These are phyloP conservation scores for Tetramorium alpestre DNA, from an alignment of 1,140 invertebrate species.

Conservation along the genomic window DNA sequence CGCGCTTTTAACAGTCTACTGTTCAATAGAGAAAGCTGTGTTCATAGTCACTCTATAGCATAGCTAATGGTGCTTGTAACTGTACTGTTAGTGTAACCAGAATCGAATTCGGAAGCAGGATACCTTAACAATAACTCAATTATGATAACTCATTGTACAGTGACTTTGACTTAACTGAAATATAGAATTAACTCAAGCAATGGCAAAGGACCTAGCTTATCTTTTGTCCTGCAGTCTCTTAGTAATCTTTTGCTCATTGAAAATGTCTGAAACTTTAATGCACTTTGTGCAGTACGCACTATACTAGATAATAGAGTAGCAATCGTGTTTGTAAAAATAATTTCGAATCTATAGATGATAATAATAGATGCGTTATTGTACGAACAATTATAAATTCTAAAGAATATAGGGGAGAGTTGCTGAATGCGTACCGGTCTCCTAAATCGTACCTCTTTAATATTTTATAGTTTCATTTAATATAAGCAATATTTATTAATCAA, in stretches of 20 bases:
- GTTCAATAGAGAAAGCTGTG: neutral
- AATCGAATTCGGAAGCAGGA: constrained; percentile 10
- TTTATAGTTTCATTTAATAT: too few species aligned
- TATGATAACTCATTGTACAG: constrained; percentile 29
- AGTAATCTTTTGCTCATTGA: constrained; percentile 12
- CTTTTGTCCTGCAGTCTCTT: neutral
- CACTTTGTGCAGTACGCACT: neutral
- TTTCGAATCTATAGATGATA: neutral
- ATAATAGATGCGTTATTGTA: neutral
- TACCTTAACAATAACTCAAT: constrained; percentile 44
- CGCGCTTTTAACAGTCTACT: constrained; percentile 26
- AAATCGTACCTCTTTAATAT: too few species aligned
- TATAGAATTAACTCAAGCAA: neutral
- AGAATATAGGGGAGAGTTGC: neutral
- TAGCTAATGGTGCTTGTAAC: constrained; percentile 42
- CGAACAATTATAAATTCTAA: neutral
- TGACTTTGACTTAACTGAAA: constrained; percentile 6
- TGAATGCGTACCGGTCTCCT: too few species aligned
- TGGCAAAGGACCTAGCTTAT: neutral
- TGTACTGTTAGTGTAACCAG: constrained; percentile 17
- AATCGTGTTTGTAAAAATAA: neutral
- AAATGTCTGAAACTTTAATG: constrained; percentile 13
- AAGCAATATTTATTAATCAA: too few species aligned
- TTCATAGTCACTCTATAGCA: constrained; percentile 8
- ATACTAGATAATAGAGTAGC: neutral